These are phyloP conservation scores for Silurus meridionalis DNA, from an alignment of 2,113 vertebrate genomes.

Conservation along the genomic window DNA sequence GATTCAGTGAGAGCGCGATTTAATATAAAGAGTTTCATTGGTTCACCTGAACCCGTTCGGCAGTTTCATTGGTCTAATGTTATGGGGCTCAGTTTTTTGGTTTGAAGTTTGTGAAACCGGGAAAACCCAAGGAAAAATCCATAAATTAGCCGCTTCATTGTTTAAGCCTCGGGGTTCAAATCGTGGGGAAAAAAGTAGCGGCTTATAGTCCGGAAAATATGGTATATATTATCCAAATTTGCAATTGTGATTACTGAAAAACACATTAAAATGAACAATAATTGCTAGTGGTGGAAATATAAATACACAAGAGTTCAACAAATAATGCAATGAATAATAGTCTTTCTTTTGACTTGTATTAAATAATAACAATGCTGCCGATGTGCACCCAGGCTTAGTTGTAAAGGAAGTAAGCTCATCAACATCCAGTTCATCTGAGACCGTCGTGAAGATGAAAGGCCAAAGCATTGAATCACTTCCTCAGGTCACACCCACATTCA, in stretches of 20 bases:
- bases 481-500: slow-evolving; percentile 77
- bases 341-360: neutral
- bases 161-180: too few species aligned
- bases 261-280: neutral
- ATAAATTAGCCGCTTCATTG: too few species aligned
- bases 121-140: too few species aligned
- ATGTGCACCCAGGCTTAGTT: slow-evolving; percentile 79
- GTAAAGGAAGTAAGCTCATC: slow-evolving; percentile 95
- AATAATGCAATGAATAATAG: neutral
- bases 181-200: too few species aligned
- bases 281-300: neutral
- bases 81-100: too few species aligned
- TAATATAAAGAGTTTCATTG: too few species aligned
- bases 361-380: neutral
- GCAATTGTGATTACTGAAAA: neutral
- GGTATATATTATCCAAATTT: neutral
- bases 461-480: slow-evolving; percentile 96
- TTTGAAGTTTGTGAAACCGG: too few species aligned
- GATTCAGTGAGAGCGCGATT: too few species aligned
- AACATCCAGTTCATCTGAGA: slow-evolving; percentile 96
- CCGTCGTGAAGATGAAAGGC: slow-evolving; percentile 92
- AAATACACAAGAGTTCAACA: neutral
- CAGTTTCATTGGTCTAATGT: too few species aligned
- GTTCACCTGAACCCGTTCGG: too few species aligned
- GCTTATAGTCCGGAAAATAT: too few species aligned